These are phyloP conservation scores for Cladorhizidae sp. DNA, from an alignment of 37 sponge, comb jelly and placozoan species.

Conservation along the genomic window DNA sequence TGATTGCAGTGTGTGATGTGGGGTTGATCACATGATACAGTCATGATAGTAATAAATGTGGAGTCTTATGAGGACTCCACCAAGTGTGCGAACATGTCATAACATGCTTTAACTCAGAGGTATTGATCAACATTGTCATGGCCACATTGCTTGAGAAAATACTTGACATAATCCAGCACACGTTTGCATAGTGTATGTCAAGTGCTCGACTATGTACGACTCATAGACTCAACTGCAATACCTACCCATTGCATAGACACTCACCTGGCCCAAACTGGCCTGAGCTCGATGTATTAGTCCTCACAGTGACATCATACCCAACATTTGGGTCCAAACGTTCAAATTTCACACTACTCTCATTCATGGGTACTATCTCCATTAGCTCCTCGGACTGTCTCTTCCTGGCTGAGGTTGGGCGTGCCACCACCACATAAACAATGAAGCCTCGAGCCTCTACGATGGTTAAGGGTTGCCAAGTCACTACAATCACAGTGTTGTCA, in stretches of 20 bases:
- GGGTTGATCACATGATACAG: too few species aligned
- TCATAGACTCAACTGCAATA: neutral
- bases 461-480: slow-evolving; percentile 22
- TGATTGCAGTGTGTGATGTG: too few species aligned
- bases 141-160: too few species aligned
- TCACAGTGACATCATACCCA: slow-evolving; percentile 18
- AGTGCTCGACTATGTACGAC: neutral
- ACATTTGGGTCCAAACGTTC: slow-evolving; percentile 2
- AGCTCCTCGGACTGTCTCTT: slow-evolving; percentile 15
- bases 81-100: too few species aligned
- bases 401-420: neutral
- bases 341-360: neutral
- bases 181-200: neutral
- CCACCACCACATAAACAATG: slow-evolving; percentile 11
- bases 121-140: too few species aligned
- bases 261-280: too few species aligned
- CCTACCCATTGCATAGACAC: too few species aligned
- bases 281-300: neutral
- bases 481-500: slow-evolving; percentile 16
- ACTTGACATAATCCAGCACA: neutral
- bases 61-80: too few species aligned
- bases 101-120: too few species aligned
- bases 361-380: neutral
- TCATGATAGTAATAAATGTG: too few species aligned
- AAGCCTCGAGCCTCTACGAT: slow-evolving; percentile 39